Conservation (phyloP, 2,113 vertebrate species). For the Coracopsis vasa region DNA sequence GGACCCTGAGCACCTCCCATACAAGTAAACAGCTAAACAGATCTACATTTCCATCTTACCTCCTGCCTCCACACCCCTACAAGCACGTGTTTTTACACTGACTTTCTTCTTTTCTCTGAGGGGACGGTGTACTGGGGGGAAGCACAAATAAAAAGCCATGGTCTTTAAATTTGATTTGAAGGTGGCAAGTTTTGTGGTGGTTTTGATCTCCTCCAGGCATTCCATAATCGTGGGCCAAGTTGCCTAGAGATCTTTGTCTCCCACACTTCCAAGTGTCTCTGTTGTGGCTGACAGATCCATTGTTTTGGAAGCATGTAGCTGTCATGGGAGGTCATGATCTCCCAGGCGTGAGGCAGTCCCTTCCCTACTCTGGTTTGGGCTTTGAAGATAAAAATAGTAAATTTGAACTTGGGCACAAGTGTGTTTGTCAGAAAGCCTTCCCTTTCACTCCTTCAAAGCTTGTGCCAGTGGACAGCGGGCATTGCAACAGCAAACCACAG, state of each 20-base stretch:
- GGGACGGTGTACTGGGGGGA: slow-evolving; percentile 23
- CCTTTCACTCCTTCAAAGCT: neutral
- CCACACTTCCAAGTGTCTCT: slow-evolving; percentile 64
- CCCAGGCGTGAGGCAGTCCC: slow-evolving; percentile 57
- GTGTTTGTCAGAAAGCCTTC: neutral
- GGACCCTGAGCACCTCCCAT: neutral
- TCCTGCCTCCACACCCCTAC: slow-evolving; percentile 50
- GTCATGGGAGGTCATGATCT: slow-evolving; percentile 70
- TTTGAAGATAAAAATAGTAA: slow-evolving; percentile 69
- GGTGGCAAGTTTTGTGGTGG: slow-evolving; percentile 63
- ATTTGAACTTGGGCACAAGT: slow-evolving; percentile 49
- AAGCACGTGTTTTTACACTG: neutral
- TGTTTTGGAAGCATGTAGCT: slow-evolving; percentile 68
- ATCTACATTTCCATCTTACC: neutral
- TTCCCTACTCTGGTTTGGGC: slow-evolving; percentile 46
- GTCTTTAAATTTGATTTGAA: slow-evolving; percentile 67
- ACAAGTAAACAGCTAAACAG: neutral
- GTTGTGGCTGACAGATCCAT: slow-evolving; percentile 66
- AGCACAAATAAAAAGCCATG: slow-evolving; percentile 58
- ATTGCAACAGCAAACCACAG: neutral
- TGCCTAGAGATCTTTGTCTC: slow-evolving; percentile 71
- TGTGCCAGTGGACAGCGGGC: neutral
- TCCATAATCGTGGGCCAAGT: slow-evolving; percentile 71
- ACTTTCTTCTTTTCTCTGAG: slow-evolving; percentile 57
- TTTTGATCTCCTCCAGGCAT: slow-evolving; percentile 68